phyloP scores from a whole-genome alignment of 2,797 vertebrate genomes.

The Onychomys torridus region DNA sequence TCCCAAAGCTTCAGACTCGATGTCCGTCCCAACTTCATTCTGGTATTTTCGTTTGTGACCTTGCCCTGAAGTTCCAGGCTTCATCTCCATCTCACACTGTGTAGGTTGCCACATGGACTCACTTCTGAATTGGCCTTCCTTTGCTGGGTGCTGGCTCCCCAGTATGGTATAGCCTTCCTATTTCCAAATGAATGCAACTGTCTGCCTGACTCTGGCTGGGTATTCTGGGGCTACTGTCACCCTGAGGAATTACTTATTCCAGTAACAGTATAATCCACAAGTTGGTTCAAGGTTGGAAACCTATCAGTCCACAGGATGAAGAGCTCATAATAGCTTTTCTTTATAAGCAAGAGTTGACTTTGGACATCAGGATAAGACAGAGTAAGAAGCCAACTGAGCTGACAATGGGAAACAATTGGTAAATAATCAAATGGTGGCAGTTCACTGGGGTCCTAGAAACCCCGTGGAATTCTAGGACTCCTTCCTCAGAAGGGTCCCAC shows the following conservation, averaged over 20 bases:
- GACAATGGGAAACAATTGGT: no score
- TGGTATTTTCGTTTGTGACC: background rate
- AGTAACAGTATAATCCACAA: background rate
- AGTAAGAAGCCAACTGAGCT: background rate
- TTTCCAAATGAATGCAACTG: background rate
- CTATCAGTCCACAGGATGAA: background rate
- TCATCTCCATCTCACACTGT: background rate
- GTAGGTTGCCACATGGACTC: background rate
- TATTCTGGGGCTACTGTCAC: no score
- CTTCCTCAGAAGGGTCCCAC: background rate
- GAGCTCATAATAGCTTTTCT: background rate
- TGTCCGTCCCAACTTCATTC: background rate
- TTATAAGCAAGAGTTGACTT: background rate
- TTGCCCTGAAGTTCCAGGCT: no score
- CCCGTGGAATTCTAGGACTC: background rate
- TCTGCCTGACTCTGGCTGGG: no score
- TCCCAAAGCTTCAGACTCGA: background rate
- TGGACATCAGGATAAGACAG: no score
- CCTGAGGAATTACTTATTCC: background rate
- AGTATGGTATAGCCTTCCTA: background rate
- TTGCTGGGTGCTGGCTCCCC: no score
- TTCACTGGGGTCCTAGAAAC: background rate
- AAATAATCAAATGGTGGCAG: background rate
- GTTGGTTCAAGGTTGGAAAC: background rate
- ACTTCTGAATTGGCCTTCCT: background rate